Evolutionary conservation across 2,888 invertebrate genomes (phyloP), one percentile per base, ranked within the genome.

Genomic region (Epinotia bilunana): DNA sequence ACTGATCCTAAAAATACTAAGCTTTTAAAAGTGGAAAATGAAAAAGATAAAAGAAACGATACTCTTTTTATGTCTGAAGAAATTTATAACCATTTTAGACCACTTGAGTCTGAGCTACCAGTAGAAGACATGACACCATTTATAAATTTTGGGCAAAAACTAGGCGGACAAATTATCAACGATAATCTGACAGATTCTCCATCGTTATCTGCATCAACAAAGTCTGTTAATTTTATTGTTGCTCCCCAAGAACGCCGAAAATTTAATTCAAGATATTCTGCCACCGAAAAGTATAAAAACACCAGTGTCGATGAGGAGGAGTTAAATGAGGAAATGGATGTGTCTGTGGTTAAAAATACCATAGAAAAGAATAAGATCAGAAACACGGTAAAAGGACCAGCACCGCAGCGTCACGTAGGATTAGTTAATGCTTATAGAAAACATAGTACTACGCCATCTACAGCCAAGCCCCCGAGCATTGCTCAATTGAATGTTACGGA

Each of bases 91-190:
- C 95, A 96, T 80, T 96, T 96, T 80, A 87, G 95, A 55, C 95
- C 95, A 0, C 90, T 96, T 55, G 96, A 96, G 83, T 90, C 94
- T 39, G 95, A 96, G 80, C 87, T 96, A 72, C 95, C 95, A 0
- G 94, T 94, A 61, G 96, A 95, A 85, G 96, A 96, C 81, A 95
- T 96, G 92, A 95, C 95, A 67, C 96, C 96, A 13, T 97, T 96
- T 86, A 91, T 96, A 74, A 96, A 95, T 83, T 97, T 97, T 83
- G 97, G 97, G 0, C 95, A 96, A 83, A 96, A 96, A 84, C 83
- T 94, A 60, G 92, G 89, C 12, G 90, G 92, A 1, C 88, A 83
- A 76, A 80, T 83, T 18, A 89, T 94, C 20, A 91, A 81, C 76
- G 94, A 94, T 76, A 94, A 94, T 78, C 84, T 94, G 13, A 94